A percentile compares a stretch with the other conserved stretches of the same genome.
These are phyloP conservation scores for Phrynosoma platyrhinos DNA, from an alignment of 2,113 vertebrate species.

Conservation along the genomic window DNA sequence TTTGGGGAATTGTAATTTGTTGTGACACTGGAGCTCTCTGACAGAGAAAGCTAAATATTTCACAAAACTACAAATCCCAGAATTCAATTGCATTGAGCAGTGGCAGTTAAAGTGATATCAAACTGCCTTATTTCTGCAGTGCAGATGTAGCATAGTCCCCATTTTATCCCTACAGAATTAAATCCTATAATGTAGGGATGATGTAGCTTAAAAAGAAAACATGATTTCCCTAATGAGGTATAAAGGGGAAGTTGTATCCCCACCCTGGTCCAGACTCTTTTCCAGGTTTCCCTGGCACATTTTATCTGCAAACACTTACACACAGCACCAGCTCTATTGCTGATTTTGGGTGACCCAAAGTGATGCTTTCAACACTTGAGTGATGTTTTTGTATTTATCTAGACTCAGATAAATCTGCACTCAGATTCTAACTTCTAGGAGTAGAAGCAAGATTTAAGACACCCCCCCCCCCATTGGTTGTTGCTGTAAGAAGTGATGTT, in stretches of 20 bases:
- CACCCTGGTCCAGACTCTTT: not conserved
- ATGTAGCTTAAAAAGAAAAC: constrained; percentile 31
- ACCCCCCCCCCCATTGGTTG: not conserved
- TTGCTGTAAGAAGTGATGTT: too few relatives aligned
- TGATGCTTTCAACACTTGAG: not conserved
- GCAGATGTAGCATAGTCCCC: too few relatives aligned
- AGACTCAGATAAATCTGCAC: not conserved
- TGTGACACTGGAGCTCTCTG: too few relatives aligned
- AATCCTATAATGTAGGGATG: constrained; percentile 26
- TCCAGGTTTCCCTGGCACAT: not conserved
- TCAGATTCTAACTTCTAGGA: not conserved
- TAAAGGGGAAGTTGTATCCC: not conserved
- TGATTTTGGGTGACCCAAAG: not conserved
- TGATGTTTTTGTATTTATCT: not conserved
- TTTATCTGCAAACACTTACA: not conserved
- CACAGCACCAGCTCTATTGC: not conserved
- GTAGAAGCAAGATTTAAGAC: not conserved
- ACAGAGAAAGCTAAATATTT: too few relatives aligned
- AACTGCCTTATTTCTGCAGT: too few relatives aligned
- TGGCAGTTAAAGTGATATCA: too few relatives aligned
- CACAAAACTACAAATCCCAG: too few relatives aligned
- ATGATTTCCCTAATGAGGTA: not conserved
- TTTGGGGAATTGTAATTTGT: too few relatives aligned
- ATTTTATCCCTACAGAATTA: constrained; percentile 46
- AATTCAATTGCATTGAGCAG: too few relatives aligned